phyloP scores from a whole-genome alignment of 2,113 vertebrate genomes.

The Polypterus senegalus region DNA sequence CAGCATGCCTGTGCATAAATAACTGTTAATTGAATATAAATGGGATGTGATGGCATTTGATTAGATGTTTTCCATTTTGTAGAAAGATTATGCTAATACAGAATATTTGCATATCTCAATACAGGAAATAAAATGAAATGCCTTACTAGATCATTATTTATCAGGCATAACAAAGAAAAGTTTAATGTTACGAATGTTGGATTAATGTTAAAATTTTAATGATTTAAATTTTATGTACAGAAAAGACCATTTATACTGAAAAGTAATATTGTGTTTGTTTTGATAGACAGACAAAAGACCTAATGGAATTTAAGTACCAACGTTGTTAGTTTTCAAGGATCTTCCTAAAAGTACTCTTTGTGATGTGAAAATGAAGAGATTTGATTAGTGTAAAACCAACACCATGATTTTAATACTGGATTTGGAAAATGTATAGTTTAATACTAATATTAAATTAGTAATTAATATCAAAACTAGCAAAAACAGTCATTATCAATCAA shows the following conservation, averaged over 20 bases:
- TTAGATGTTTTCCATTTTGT: conserved; percentile 58
- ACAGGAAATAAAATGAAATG: conserved; percentile 44
- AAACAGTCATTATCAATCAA: no score
- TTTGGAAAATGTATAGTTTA: no score
- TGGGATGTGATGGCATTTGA: conserved; percentile 53
- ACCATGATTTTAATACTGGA: no score
- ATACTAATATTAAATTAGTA: no score
- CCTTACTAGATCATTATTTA: conserved; percentile 41
- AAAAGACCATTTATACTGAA: conserved; percentile 35
- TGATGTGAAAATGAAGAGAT: no score
- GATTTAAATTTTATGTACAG: conserved; percentile 34
- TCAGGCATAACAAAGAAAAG: conserved; percentile 35
- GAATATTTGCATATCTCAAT: conserved; percentile 48
- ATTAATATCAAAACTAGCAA: no score
- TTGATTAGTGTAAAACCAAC: no score
- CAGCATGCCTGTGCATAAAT: conserved; percentile 49
- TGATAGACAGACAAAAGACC: conserved; percentile 50
- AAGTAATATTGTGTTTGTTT: conserved; percentile 43
- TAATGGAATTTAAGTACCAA: conserved; percentile 45
- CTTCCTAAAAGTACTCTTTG: not conserved
- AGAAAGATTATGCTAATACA: conserved; percentile 58
- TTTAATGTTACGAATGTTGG: conserved; percentile 57
- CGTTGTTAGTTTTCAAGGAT: conserved; percentile 43
- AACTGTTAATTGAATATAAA: conserved; percentile 58
- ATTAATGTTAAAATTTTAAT: conserved; percentile 50